Evolutionary conservation across 92 coral and sea anemone genomes (phyloP), one percentile per base, ranked within the genome.

Genomic region (Diadumene lineata): DNA sequence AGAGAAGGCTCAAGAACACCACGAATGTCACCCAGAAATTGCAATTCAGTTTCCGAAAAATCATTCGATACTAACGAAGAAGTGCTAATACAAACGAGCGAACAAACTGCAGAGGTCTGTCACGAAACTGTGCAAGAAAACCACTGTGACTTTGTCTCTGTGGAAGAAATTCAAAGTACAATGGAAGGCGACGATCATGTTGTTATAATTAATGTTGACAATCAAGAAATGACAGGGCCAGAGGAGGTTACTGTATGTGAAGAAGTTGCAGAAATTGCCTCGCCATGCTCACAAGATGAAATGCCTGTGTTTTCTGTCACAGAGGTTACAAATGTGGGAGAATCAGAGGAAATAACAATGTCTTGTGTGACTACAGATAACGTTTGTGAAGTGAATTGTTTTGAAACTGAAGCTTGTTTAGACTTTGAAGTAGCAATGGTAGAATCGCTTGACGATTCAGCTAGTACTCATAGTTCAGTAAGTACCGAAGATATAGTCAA

Each of bases 361-460:
- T 27, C 79, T 1, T 78, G 82, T 57, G 75, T 66, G 56, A 30
- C 71, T 24, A 11, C 77, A 43, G 66, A 72, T 24, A 32, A 57
- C 24, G 77, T 82, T 33, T 79, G 81, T 61, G 66, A 56, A 24
- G 90, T 75, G 11, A 76, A 75, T 65, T 75, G 78, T 74, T 73
- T 85, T 38, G 82, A 78, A 51, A 68, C 57, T 0, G 91, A 81
- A 30, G 74, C 77, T 2, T 77, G 80, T 7, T 24, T 68, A 19
- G 90, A 87, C 31, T 91, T 78, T 76, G 88, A 87, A 66, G 90
- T 87, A 51, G 97, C 87, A 7, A 66, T 79, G 60, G 51, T 88
- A 21, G 97, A 91, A 19, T 67, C 73, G 17, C 33, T 76, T 38
- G 92, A 85, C 32, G 97, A 91, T 31, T 60, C 79, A 18, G 58